Base-by-base conservation (phyloP, 2,797 vertebrate genomes). In the Thalassophryne amazonica region DNA sequence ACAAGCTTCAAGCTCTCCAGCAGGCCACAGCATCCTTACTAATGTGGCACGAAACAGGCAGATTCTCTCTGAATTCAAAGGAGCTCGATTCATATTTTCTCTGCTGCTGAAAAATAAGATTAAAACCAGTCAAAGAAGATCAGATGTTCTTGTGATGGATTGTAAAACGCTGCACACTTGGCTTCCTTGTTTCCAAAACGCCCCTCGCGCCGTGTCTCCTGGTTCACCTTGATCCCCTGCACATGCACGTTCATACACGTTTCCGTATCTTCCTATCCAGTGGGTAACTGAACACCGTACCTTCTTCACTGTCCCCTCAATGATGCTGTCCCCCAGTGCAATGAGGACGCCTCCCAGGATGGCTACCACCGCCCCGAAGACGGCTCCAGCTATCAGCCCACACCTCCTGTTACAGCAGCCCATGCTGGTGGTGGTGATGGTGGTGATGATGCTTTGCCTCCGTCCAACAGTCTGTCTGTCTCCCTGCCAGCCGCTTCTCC, bases 321-420 rank as follows among this genome's bases (percentile, higher is more conserved):
- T 90, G 16, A 98, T 2, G 7, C 27, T 25, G 53, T 95, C 68
- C 61, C 95, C 97, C 24, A 94, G 13, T 0, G 94, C 95, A 62
- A 99, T 91, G 1, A 99, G 89, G 47, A 94, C 16, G 6, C 91
- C 91, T 53, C 96, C 97, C 0, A 98, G 59, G 61, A 94, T 19
- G 35, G 92, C 92, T 53, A 94, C 13, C 7, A 86, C 20, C 0
- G 64, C 94, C 2, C 95, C 93, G 0, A 94, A 9, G 47, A 92
- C 43, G 1, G 92, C 88, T 29, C 93, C 94, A 0, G 80, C 4
- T 11, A 94, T 78, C 45, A 97, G 74, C 43, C 73, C 59, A 24
- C 76, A 65, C 60, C 46, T 68, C 30, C 19, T 59, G 54, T 60
- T 80, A 38, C 85, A 84, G 77, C 84, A 87, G 65, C 74, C 78